Conservation (phyloP, 92 coral and sea anemone species). For the Nematostella vectensis region DNA sequence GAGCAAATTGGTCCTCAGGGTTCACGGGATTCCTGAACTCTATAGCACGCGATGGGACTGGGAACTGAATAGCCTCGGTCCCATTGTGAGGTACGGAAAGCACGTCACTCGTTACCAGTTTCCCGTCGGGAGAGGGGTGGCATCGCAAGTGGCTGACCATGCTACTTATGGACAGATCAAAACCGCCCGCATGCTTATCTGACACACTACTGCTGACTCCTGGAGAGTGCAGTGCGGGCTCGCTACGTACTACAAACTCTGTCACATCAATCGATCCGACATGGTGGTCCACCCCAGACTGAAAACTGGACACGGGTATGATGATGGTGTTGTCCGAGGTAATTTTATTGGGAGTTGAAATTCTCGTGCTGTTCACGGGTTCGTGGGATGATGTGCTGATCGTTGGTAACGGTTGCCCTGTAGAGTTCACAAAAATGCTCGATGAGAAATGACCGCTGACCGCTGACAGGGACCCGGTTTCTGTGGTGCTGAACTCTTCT, state of each 20-base stretch:
- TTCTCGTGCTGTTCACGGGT: background rate
- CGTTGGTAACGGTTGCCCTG: conserved; percentile 64
- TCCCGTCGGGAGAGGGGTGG: conserved; percentile 20
- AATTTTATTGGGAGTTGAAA: background rate
- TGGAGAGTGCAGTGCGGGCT: conserved; percentile 25
- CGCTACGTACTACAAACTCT: conserved; percentile 66
- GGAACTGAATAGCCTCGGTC: conserved; percentile 23
- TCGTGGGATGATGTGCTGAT: conserved; percentile 22
- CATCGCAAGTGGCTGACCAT: conserved; percentile 69
- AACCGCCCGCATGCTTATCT: conserved; percentile 53
- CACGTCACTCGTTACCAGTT: conserved; percentile 24
- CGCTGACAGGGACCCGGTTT: conserved; percentile 66
- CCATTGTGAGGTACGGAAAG: conserved; percentile 20
- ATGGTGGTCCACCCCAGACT: conserved; percentile 32
- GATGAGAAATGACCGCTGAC: conserved; percentile 70
- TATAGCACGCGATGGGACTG: conserved; percentile 44
- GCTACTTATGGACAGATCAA: conserved; percentile 72
- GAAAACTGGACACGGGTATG: conserved; percentile 27
- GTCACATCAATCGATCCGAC: conserved; percentile 60
- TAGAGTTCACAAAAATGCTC: conserved; percentile 57
- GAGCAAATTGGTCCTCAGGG: conserved; percentile 88
- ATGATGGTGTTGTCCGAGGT: conserved; percentile 23
- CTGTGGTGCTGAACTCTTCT: conserved; percentile 70
- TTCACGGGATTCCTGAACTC: conserved; percentile 69
- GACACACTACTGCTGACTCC: conserved; percentile 31